Percentiles rank a stretch among this genome's conserved stretches.
These are phyloP conservation scores for Scolopax mira DNA, from an alignment of 2,113 vertebrate species.

Conservation along the genomic window DNA sequence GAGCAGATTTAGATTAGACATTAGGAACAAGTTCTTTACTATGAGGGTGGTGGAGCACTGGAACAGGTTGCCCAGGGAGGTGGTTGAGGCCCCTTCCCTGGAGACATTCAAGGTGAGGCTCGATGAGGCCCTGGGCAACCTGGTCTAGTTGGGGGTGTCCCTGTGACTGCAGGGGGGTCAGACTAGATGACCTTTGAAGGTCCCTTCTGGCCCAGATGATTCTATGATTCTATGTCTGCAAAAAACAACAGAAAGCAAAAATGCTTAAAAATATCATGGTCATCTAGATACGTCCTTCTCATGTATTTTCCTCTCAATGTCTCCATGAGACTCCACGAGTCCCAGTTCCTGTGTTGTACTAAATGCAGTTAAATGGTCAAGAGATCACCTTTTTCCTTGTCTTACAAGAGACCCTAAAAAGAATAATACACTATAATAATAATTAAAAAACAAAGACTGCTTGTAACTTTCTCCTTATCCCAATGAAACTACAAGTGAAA, in stretches of 20 bases:
- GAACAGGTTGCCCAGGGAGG: no score
- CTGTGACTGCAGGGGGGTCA: no score
- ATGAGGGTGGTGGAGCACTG: no score
- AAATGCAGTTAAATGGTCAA: neutral
- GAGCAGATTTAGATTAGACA: no score
- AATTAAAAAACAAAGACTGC: neutral
- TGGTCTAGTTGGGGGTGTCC: no score
- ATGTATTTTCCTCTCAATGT: neutral
- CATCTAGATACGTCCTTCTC: neutral
- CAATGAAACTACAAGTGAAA: neutral
- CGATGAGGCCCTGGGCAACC: no score
- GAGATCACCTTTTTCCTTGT: neutral
- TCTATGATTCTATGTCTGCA: no score
- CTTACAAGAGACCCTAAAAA: neutral
- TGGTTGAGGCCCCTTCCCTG: no score
- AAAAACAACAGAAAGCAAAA: neutral
- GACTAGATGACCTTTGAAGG: no score
- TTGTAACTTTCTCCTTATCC: neutral
- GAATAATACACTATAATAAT: neutral
- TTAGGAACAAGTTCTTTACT: no score
- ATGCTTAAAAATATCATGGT: neutral
- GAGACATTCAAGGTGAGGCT: no score
- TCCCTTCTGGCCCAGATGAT: no score
- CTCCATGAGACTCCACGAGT: fast-evolving
- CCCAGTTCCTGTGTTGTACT: neutral